Evolutionary conservation across 2,888 invertebrate genomes (phyloP).

Genomic region (Tubulanus polymorphus): DNA sequence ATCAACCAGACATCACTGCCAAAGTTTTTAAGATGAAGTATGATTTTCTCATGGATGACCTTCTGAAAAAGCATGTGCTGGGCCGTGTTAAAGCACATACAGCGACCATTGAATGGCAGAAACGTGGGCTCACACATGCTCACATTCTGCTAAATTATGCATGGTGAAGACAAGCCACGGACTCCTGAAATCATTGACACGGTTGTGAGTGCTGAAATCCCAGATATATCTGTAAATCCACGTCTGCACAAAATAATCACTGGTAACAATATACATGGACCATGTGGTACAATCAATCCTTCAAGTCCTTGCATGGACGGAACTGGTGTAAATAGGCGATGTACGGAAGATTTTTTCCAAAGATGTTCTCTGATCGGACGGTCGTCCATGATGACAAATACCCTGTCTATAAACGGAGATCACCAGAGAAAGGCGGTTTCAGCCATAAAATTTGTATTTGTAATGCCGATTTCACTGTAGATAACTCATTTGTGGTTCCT

Average conservation of each 20-base stretch:
- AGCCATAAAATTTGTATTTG: neutral
- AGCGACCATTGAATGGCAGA: conserved; percentile 39
- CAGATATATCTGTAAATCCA: conserved; percentile 21
- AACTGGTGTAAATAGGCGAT: conserved; percentile 33
- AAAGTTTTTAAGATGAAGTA: conserved; percentile 18
- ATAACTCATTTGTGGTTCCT: conserved; percentile 23
- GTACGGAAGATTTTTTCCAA: conserved; percentile 47
- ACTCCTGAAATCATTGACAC: conserved; percentile 13
- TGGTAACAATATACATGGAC: conserved; percentile 29
- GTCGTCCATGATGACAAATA: conserved; percentile 38
- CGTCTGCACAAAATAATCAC: conserved; percentile 19
- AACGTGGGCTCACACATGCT: conserved; percentile 36
- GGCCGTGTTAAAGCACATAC: conserved; percentile 22
- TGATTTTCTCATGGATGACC: conserved; percentile 8
- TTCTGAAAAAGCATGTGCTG: conserved; percentile 23
- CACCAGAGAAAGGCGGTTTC: conserved; percentile 8
- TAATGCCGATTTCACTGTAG: conserved; percentile 4
- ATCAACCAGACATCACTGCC: conserved; percentile 14
- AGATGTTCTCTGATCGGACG: conserved; percentile 24
- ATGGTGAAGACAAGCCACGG: conserved; percentile 26
- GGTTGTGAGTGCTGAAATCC: conserved; percentile 24
- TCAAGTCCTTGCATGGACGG: conserved; percentile 38
- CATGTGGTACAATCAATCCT: conserved; percentile 23
- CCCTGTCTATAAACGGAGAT: conserved; percentile 40
- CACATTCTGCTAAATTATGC: conserved; percentile 29